Base-by-base conservation (phyloP, 2,113 vertebrate species). In the Oplegnathus fasciatus region DNA sequence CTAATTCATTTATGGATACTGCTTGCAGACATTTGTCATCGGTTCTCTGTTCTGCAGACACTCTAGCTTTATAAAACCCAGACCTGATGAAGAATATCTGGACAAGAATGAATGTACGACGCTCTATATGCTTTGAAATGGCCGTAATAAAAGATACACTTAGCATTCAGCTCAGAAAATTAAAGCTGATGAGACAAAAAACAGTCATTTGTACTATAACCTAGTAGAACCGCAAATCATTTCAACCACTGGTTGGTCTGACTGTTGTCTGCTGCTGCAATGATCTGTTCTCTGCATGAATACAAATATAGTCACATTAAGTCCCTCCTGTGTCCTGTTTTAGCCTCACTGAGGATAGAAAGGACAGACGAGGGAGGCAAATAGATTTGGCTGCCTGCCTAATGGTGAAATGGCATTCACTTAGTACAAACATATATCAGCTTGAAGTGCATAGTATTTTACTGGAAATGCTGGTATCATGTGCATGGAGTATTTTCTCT, bases 371-470 rank as follows among this genome's bases (percentile, higher is more conserved):
- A 62, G 42, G 46, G 52, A 79, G 74, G 48, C 52, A 64, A 66
- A 75, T 58, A 82, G 67, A 84, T 73, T 78, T 92, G 89, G 80
- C 89, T 77, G 60, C 44, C 44, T 77, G 83, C 81, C 86, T 82
- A 80, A 86, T 84, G 62, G 28, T 88, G 73, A 87, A 82, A 71
- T n/a, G 24, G 52, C 34, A 8, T 82, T 85, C 26, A 69, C 83
- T 85, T 57, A 79, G 55, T 46, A 61, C 65, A 82, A 46, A 42
- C 58, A 58, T 90, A 74, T 28, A 82, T 90, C 78, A 83, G 46
- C 42, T 61, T 66, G 37, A 86, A 28, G 54, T 52, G n/a, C 5
- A 28, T 64, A 18, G 50, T 50, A 67, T 82, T 67, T 83, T 64
- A 81, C 15, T 66, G 42, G 64, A 55, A 80, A 72, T 0, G 2